A percentile compares a stretch with the other conserved stretches of the same genome.
Evolutionary conservation across 1,140 invertebrate species (phyloP).

Genomic region (Sinonovacula constricta): DNA sequence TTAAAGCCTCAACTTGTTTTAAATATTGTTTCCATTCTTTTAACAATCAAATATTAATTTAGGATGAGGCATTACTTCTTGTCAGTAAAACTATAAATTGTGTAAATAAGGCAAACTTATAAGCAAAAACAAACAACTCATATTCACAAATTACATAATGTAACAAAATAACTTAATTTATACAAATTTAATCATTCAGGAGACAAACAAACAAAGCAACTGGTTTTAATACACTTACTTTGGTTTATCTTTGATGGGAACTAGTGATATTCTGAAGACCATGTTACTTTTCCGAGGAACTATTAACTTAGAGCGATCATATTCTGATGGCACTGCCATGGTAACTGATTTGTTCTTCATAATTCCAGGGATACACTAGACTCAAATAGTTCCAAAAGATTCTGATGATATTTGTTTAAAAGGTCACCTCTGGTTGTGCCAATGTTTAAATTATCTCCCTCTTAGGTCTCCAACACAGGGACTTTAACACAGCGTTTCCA

Average conservation of each 20-base stretch:
- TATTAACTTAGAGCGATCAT: constrained; percentile 13
- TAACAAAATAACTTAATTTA: background rate
- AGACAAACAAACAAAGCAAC: background rate
- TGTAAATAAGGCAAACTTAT: background rate
- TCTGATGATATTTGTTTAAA: no score
- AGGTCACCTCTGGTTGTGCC: no score
- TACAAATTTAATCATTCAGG: background rate
- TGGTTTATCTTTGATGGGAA: background rate
- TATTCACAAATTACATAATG: background rate
- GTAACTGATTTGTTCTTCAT: no score
- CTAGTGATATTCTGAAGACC: constrained; percentile 39
- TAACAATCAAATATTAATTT: no score
- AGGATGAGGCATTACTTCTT: background rate
- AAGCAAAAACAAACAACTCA: background rate
- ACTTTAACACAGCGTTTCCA: no score
- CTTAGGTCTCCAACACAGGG: no score
- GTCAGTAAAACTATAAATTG: background rate
- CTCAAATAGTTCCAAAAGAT: no score
- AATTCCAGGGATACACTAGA: no score
- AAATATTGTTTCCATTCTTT: no score
- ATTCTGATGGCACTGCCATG: no score
- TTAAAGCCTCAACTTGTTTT: no score
- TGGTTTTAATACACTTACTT: constrained; percentile 11
- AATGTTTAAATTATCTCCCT: no score
- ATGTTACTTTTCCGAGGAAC: constrained; percentile 32